Conservation (phyloP, 2,113 vertebrate genomes). For the Sardina pilchardus region DNA sequence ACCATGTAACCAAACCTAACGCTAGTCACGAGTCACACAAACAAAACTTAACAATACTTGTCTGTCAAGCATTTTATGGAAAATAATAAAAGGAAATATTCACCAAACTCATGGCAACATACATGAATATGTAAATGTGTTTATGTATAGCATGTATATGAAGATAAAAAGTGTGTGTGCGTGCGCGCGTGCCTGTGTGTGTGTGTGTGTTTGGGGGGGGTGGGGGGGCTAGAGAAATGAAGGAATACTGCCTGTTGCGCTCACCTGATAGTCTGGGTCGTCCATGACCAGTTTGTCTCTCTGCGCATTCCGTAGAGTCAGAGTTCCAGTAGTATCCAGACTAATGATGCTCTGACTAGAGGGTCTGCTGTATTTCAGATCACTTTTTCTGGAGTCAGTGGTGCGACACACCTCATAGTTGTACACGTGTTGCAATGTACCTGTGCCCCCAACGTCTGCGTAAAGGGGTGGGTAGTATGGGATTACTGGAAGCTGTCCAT, state of each 20-base stretch:
- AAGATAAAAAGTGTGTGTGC: no score
- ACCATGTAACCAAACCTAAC: no score
- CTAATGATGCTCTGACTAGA: slow-evolving; percentile 18
- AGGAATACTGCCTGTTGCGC: background rate
- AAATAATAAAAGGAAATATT: no score
- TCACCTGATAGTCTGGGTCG: background rate
- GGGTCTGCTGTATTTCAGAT: slow-evolving; percentile 41
- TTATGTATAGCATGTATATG: no score
- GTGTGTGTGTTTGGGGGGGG: no score
- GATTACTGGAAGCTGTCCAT: slow-evolving; percentile 13
- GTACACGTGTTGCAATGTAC: slow-evolving; percentile 13
- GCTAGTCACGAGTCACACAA: no score
- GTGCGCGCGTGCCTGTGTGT: no score
- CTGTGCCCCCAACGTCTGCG: background rate
- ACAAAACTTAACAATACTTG: no score
- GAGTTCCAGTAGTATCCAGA: slow-evolving; percentile 20
- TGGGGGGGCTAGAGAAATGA: no score
- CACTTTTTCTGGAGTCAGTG: slow-evolving; percentile 72
- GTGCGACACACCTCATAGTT: slow-evolving; percentile 28
- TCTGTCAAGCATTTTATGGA: no score
- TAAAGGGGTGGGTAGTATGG: slow-evolving; percentile 16
- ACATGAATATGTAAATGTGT: no score
- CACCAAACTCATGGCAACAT: no score
- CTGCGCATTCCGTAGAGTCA: slow-evolving; percentile 18
- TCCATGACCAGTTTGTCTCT: background rate